Evolutionary conservation across 2,797 vertebrate genomes (phyloP).

Genomic region (Neosilurus mollespiculum): DNA sequence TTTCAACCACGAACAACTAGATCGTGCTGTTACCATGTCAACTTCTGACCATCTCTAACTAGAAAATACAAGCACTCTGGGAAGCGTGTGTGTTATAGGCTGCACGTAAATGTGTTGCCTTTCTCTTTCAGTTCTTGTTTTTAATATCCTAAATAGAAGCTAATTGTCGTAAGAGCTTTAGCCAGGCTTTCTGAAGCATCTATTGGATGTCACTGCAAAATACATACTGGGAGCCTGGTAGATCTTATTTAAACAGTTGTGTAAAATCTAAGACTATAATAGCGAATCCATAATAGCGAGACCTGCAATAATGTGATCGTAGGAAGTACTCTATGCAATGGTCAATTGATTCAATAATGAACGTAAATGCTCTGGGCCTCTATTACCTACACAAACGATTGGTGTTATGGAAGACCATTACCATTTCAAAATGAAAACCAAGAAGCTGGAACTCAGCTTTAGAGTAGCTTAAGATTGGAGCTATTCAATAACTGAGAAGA

Average conservation of each 20-base stretch:
- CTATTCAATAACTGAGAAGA: neutral
- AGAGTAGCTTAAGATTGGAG: neutral
- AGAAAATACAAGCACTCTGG: slow-evolving; percentile 31
- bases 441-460: neutral
- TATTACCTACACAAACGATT: slow-evolving; percentile 5
- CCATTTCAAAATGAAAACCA: slow-evolving; percentile 6
- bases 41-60: slow-evolving; percentile 49
- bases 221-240: slow-evolving; percentile 38
- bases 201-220: slow-evolving; percentile 57
- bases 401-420: neutral
- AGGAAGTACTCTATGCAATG: slow-evolving; percentile 16
- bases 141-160: slow-evolving; percentile 30
- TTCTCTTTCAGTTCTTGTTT: slow-evolving; percentile 26
- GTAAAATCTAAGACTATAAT: slow-evolving; percentile 25
- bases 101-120: slow-evolving; percentile 9
- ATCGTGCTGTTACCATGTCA: slow-evolving; percentile 59
- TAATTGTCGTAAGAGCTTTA: slow-evolving; percentile 52
- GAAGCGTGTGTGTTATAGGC: neutral
- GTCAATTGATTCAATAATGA: slow-evolving; percentile 8
- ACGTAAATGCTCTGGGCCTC: neutral
- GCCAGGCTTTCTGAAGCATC: slow-evolving; percentile 49
- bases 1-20: slow-evolving; percentile 39
- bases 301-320: slow-evolving; percentile 24
- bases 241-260: neutral
- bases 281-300: slow-evolving; percentile 8